Conservation (phyloP, 2,888 invertebrate genomes). For the Holacanthella duospinosa region DNA sequence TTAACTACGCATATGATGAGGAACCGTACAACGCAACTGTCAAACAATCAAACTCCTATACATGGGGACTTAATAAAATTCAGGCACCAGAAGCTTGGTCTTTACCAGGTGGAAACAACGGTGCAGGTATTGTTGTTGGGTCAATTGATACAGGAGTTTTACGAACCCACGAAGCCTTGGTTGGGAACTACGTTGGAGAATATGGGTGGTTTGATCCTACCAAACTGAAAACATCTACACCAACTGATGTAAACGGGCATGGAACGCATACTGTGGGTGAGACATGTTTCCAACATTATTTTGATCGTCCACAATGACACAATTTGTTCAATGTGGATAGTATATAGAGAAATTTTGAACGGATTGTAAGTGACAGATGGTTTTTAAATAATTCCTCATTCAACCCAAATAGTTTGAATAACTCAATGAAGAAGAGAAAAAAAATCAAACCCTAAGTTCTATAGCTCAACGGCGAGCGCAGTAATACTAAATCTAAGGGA, state of each 20-base stretch:
- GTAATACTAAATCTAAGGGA: too few species aligned
- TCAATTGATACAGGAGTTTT: neutral
- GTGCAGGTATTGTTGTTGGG: neutral
- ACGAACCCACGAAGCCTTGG: neutral
- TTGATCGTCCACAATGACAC: too few species aligned
- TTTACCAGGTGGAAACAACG: neutral
- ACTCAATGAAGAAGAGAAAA: too few species aligned
- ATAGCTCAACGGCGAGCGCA: too few species aligned
- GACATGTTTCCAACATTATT: too few species aligned
- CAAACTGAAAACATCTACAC: neutral
- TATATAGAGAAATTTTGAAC: too few species aligned
- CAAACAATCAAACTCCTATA: neutral
- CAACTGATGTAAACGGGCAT: neutral
- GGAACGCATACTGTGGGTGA: neutral
- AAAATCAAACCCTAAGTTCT: too few species aligned
- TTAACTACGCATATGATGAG: neutral
- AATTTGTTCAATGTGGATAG: too few species aligned
- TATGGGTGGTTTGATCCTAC: neutral
- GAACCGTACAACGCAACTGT: neutral
- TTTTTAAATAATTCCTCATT: too few species aligned
- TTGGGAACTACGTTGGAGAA: neutral
- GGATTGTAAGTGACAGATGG: too few species aligned
- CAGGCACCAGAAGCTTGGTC: neutral
- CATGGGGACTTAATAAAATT: neutral
- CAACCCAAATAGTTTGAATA: too few species aligned